Conservation (phyloP, 1,140 invertebrate genomes). For the Chlorops oryzae region DNA sequence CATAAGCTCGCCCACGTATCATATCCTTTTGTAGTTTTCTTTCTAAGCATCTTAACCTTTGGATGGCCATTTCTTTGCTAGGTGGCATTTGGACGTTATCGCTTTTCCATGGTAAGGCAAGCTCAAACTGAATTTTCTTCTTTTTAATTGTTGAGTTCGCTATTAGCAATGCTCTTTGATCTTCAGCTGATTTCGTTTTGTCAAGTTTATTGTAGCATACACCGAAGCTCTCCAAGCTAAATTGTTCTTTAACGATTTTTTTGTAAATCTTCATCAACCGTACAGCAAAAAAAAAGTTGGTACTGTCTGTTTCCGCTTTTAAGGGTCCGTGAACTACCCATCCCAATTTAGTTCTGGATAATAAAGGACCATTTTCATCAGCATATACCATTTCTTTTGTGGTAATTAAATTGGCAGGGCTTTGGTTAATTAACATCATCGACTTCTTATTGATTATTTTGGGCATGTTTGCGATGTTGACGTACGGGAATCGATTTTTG, state of each 20-base stretch:
- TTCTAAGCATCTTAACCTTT: neutral
- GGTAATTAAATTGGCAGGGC: neutral
- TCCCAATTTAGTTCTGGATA: neutral
- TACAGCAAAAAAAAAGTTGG: neutral
- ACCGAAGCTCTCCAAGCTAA: neutral
- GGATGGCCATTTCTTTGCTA: neutral
- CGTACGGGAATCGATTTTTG: neutral
- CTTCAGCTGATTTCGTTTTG: too few species aligned
- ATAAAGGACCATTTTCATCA: neutral
- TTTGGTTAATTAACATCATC: neutral
- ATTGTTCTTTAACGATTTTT: neutral
- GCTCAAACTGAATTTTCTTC: neutral
- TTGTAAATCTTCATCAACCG: neutral
- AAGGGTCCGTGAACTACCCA: neutral
- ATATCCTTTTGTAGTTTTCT: neutral
- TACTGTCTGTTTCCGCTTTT: neutral
- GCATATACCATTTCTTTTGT: neutral
- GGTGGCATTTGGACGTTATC: neutral
- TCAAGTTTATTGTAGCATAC: too few species aligned
- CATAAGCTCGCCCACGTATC: neutral
- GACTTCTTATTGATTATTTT: neutral
- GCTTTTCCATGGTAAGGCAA: neutral
- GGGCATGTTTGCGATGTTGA: neutral
- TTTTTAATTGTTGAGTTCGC: too few species aligned
- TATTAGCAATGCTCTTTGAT: too few species aligned